A percentile compares a stretch with the other conserved stretches of the same genome.
Evolutionary conservation across 2,888 invertebrate species (phyloP).

Genomic region (Eristalis arbustorum): DNA sequence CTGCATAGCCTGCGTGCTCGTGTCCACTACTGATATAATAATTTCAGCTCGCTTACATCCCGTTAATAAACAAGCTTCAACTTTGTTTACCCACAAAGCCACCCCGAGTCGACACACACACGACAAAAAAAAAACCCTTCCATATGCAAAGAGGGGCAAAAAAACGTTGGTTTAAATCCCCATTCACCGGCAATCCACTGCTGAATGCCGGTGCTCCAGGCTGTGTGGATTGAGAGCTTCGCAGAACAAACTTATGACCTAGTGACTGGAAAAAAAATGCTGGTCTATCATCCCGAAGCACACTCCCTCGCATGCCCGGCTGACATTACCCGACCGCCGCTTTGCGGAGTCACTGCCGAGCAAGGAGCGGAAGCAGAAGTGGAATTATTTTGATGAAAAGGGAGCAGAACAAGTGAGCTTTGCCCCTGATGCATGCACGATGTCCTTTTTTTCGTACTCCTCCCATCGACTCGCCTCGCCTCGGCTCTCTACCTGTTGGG

Average conservation of each 20-base stretch:
- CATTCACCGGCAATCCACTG: conserved; percentile 1
- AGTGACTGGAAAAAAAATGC: conserved; percentile 55
- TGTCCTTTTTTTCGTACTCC: neutral
- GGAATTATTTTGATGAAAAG: conserved; percentile 1
- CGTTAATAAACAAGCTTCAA: neutral
- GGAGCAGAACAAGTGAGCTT: neutral
- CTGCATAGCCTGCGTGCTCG: neutral
- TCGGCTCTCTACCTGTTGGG: neutral
- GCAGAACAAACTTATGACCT: conserved; percentile 56
- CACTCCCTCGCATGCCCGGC: conserved; percentile 32
- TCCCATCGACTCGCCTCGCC: neutral
- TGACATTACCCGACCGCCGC: conserved; percentile 16
- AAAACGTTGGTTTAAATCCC: neutral
- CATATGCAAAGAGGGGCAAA: neutral
- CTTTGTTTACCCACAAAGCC: neutral
- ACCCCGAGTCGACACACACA: neutral
- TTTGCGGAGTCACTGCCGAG: neutral
- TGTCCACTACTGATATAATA: neutral
- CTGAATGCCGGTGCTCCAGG: neutral
- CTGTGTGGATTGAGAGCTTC: neutral
- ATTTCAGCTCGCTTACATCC: neutral
- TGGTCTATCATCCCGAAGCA: conserved; percentile 13
- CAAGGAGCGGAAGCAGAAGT: neutral
- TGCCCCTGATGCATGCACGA: neutral
- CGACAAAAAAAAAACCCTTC: neutral